A percentile compares a stretch with the other conserved stretches of the same genome.
These are phyloP conservation scores for Drosophila tropicalis DNA, from an alignment of 1,140 invertebrate genomes.

Conservation along the genomic window DNA sequence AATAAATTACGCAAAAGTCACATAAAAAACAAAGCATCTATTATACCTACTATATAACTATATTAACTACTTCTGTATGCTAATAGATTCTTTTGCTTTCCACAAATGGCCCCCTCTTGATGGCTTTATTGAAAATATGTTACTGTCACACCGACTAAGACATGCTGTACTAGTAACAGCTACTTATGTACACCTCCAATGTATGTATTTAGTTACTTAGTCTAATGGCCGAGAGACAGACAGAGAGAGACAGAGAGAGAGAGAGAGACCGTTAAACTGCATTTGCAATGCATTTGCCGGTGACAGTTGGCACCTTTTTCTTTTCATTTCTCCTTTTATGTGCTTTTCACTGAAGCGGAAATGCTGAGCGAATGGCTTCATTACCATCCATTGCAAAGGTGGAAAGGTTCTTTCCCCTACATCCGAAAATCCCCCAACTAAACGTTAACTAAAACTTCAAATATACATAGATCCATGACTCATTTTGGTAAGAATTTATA, in stretches of 20 bases:
- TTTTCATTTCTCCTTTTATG: neutral
- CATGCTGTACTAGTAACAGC: slow-evolving; percentile 43
- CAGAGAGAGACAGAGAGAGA: neutral
- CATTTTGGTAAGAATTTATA: slow-evolving; percentile 47
- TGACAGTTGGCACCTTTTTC: slow-evolving; percentile 14
- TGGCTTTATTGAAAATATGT: slow-evolving; percentile 27
- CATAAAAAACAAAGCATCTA: too few relatives aligned
- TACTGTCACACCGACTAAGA: slow-evolving; percentile 16
- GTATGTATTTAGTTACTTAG: slow-evolving; percentile 41
- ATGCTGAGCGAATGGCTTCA: slow-evolving; percentile 60
- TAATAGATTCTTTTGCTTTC: slow-evolving; percentile 30
- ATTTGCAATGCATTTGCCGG: slow-evolving; percentile 13
- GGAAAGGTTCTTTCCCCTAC: slow-evolving; percentile 3
- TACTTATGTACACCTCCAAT: slow-evolving; percentile 27
- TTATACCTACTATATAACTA: too few relatives aligned
- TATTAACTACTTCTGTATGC: neutral
- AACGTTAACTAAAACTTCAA: neutral
- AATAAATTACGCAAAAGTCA: slow-evolving; percentile 63
- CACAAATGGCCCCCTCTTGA: slow-evolving; percentile 36
- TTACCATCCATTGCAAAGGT: slow-evolving; percentile 16
- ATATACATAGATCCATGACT: slow-evolving; percentile 21
- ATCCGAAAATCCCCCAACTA: slow-evolving; percentile 18
- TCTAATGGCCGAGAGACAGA: slow-evolving; percentile 36
- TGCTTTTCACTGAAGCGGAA: slow-evolving; percentile 22
- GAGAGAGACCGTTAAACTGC: slow-evolving; percentile 19